Base-by-base conservation (phyloP, 1,140 invertebrate species). In the Cepaea nemoralis region DNA sequence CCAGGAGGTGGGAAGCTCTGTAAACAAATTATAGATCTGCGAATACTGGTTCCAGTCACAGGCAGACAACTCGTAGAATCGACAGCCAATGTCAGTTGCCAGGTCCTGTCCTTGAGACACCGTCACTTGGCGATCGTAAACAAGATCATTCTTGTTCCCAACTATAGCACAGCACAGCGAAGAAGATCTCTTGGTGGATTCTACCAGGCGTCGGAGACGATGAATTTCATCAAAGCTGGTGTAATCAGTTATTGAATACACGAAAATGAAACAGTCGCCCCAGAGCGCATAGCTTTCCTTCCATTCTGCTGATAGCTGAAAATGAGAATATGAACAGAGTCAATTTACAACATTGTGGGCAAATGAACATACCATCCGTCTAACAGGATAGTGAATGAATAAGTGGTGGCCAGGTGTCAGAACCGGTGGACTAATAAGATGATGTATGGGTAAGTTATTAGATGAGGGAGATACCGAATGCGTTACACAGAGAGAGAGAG, bases 141-240 rank as follows among this genome's bases (percentile, higher is more conserved):
- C 95, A 94, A 98, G 96, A 88, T 98, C 97, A 12, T 94, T 95
- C 92, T 98, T 98, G 89, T 98, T 98, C 27, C 95, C 97, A 19
- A 96, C 95, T 74, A 96, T 89, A 33, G 96, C 94, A 10, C 96
- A 93, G 87, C 84, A 80, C 37, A 86, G 66, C 66, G 80, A 81
- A 22, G 95, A 91, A 83, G 94, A 93, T 77, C 94, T 93, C 85
- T 94, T 92, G 35, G 94, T 91, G 86, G 95, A 95, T 88, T 89
- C 87, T 94, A 95, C 83, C 86, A 95, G 95, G 86, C 95, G 95
- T 82, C 96, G 96, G 66, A 96, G 93, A 86, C 95, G 96, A 87
- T 95, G 94, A 2, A 96, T 92, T 5, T 95, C 94, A 67, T 93
- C 92, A 90, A 98, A 97, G 31, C 96, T 97, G 69, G 93, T 92